Percentiles rank a stretch among this genome's conserved stretches.
Evolutionary conservation across 2,113 vertebrate genomes (phyloP).

Genomic region (Apteryx owenii): DNA sequence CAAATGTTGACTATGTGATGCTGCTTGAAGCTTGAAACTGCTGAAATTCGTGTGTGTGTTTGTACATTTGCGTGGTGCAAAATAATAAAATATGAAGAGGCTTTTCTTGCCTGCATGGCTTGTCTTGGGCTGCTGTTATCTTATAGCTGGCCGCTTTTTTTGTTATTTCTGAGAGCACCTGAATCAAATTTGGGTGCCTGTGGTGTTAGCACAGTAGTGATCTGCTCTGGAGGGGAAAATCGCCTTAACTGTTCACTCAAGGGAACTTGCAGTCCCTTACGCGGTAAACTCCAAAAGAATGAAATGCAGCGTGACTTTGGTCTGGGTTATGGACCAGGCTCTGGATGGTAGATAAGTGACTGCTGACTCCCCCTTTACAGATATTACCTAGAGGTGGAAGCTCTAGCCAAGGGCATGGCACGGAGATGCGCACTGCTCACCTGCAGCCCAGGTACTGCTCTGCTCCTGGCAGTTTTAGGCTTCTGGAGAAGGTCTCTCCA

Average conservation of each 20-base stretch:
- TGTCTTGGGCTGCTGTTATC: not conserved
- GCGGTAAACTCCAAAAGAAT: not conserved
- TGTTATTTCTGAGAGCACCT: not conserved
- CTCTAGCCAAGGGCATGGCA: not conserved
- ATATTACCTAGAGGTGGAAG: not conserved
- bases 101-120: not conserved
- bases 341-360: not conserved
- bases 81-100: not conserved
- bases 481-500: not conserved
- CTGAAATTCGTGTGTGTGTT: conserved; percentile 26
- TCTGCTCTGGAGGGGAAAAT: not conserved
- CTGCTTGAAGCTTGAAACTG: conserved; percentile 37
- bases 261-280: not conserved
- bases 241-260: not conserved
- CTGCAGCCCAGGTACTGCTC: not conserved
- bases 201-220: rapidly evolving
- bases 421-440: not conserved
- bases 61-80: not conserved
- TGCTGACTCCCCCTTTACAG: no score
- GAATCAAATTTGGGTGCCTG: not conserved
- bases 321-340: not conserved
- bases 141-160: not conserved
- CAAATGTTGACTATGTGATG: conserved; percentile 57
- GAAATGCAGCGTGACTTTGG: not conserved
- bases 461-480: not conserved